Evolutionary conservation across 2,888 invertebrate genomes (phyloP), one percentile per base, ranked within the genome.

Genomic region (Sarcophaga variegata): DNA sequence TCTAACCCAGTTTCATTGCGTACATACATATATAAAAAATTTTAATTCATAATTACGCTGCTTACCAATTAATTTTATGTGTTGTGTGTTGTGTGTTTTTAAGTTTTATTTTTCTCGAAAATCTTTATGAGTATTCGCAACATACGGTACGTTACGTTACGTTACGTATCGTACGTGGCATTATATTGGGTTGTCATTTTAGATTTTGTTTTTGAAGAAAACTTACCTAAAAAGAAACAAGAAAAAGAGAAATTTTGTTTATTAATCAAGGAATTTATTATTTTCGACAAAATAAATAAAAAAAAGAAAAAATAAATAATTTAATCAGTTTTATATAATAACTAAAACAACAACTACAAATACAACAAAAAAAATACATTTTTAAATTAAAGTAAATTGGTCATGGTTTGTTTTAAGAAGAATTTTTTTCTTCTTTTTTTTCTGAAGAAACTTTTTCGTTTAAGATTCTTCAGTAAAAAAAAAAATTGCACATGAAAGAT

Each of bases 181-280:
- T 12, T 17, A 14, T 17, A 54, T 54, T 1, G 54, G 17, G 14
- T 45, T 74, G 63, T 63, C 64, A 70, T 63, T 70, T 66, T 37
- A 17, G 20, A 62, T n/a, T 62, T 62, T 62, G 1, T 62, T 62
- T 20, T 62, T 63, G 64, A 77, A 49, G 27, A 37, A 14, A 45
- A 84, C 84, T 84, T 84, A 84, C 84, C 84, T 84, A 84, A 84
- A 83, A 84, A n/a, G 62, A 82, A 74, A 76, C n/a, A 63, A 77
- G 60, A 76, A 81, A 71, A 64, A 60, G 63, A 67, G n/a, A 45
- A 62, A 62, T 11, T 20, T 62, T 62, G 4, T 6, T 17, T 45
- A 67, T 67, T 67, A 67, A 20, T 67, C 14, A 20, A 45, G 10
- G 22, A 22, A n/a, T 45, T 45, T 45, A 20, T 62, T 62, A 22